Evolutionary conservation across 2,797 vertebrate species (phyloP).

Genomic region (Furcifer pardalis): DNA sequence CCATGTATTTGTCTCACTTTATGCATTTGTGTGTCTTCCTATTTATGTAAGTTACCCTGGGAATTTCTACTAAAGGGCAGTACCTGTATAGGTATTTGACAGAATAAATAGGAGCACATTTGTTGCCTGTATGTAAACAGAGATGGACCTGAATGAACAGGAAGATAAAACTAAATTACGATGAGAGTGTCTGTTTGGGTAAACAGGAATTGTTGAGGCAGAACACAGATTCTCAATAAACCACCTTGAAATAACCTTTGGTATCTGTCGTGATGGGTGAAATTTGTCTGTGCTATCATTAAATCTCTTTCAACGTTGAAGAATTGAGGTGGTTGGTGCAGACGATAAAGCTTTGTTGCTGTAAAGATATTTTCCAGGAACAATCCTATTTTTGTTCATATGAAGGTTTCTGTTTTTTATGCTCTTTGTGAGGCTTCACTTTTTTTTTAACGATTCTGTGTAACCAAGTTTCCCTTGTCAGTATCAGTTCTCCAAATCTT

Average conservation of each 20-base stretch:
- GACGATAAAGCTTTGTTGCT: constrained; percentile 11
- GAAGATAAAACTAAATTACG: not conserved
- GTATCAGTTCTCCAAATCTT: not conserved
- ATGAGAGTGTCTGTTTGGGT: not conserved
- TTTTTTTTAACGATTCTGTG: not conserved
- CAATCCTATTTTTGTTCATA: constrained; percentile 2
- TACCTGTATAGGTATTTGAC: not conserved
- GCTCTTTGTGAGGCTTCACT: not conserved
- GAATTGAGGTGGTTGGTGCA: not conserved
- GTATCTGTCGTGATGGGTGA: not conserved
- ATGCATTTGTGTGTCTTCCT: not conserved
- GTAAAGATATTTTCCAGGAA: constrained; percentile 29
- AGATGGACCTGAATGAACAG: not conserved
- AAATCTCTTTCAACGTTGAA: not conserved
- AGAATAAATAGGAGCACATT: not conserved
- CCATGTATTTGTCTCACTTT: not conserved
- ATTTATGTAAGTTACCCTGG: not conserved
- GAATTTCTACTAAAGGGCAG: not conserved
- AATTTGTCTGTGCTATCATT: not conserved
- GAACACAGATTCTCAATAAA: not conserved
- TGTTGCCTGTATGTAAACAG: not conserved
- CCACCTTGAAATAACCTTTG: constrained; percentile 11
- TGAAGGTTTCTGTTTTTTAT: constrained; percentile 37
- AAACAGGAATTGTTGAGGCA: not conserved
- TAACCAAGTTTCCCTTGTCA: not conserved